Conservation (phyloP, 2,888 invertebrate genomes). For the Clanis bilineata region DNA sequence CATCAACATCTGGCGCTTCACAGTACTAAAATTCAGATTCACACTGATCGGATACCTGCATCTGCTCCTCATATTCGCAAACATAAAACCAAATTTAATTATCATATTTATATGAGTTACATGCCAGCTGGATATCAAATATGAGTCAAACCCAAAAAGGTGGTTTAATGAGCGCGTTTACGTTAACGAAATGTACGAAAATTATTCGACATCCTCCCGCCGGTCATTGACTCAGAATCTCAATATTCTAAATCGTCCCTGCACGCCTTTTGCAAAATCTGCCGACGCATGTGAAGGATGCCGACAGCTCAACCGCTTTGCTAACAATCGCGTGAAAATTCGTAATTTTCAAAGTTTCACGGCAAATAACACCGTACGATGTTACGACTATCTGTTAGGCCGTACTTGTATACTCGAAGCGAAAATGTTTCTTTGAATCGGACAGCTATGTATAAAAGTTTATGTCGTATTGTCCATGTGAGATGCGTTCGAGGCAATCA, state of each 20-base stretch:
- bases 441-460: conserved; percentile 61
- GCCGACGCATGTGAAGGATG: conserved; percentile 19
- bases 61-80: background rate
- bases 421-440: conserved; percentile 60
- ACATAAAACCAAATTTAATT: conserved; percentile 31
- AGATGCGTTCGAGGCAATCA: conserved; percentile 59
- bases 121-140: conserved; percentile 46
- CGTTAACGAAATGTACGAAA: conserved; percentile 51
- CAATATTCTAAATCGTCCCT: conserved; percentile 46
- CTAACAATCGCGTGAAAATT: conserved; percentile 44
- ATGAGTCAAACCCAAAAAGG: conserved; percentile 57
- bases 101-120: conserved; percentile 40
- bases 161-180: conserved; percentile 60
- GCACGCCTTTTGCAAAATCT: conserved; percentile 21
- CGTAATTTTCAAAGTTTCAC: conserved; percentile 39
- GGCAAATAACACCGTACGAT: conserved; percentile 46
- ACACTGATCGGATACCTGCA: background rate
- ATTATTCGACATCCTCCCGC: conserved; percentile 48
- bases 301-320: conserved; percentile 15
- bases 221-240: conserved; percentile 53
- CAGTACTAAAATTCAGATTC: background rate
- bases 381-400: conserved; percentile 67
- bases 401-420: conserved; percentile 48
- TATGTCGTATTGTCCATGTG: conserved; percentile 67
- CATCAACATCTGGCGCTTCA: background rate